These are phyloP conservation scores for Dendronephthya gigantea DNA, from an alignment of 64 coral and sea anemone species.

Conservation along the genomic window DNA sequence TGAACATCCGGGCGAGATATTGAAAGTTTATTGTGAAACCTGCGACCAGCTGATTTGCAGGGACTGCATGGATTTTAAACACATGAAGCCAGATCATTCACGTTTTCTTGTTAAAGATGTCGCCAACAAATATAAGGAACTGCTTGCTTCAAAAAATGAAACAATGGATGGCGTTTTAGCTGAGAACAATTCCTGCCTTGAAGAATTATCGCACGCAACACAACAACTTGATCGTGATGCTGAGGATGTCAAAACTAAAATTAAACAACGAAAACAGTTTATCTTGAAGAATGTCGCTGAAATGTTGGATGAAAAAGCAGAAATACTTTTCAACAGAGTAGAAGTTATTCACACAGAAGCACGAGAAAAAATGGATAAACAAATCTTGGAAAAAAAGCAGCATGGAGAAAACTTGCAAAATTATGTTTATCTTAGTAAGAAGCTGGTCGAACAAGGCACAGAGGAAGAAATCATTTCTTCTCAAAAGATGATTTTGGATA, in stretches of 20 bases:
- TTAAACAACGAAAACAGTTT: not conserved
- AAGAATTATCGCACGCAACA: not conserved
- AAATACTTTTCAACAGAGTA: not conserved
- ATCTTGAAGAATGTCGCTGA: not conserved
- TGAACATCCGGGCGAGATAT: not conserved
- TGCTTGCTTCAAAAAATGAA: not conserved
- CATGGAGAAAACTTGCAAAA: not conserved
- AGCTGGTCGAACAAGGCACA: not conserved
- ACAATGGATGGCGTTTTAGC: not conserved
- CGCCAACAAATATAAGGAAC: not conserved
- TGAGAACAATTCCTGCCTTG: not conserved
- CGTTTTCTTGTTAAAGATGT: not conserved
- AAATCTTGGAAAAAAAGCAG: not conserved
- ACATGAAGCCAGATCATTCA: not conserved
- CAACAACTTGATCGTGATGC: not conserved
- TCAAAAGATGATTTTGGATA: not conserved
- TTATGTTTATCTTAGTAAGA: not conserved
- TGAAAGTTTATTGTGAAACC: not conserved
- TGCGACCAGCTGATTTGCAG: not conserved
- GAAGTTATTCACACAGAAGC: not conserved
- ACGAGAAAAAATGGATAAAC: not conserved
- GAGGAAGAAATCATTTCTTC: not conserved
- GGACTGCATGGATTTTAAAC: not conserved
- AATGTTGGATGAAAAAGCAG: not conserved
- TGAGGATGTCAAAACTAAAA: not conserved